Evolutionary conservation across 2,888 invertebrate genomes (phyloP), one percentile per base, ranked within the genome.

Genomic region (Arenicola marina): DNA sequence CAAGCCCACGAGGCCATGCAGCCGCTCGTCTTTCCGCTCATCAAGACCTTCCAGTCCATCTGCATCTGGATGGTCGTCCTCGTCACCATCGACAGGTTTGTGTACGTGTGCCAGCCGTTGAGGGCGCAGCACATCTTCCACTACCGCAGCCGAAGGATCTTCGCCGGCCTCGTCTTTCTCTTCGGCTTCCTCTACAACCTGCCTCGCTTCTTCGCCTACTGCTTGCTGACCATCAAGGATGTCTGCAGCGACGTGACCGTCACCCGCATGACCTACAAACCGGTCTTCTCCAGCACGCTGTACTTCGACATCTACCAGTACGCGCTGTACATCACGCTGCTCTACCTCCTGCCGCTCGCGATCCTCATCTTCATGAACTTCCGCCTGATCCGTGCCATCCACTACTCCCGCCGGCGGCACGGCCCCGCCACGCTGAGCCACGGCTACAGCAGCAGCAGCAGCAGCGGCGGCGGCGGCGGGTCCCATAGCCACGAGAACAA

Each of bases 41-140:
- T 67, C 44, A 70, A 66, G 46, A 67, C 66, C 7, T 56, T 63
- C 29, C 71, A 71, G 55, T 61, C 69, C 24, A 58, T 67, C 21
- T 57, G 63, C n/a, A 70, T 70, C 34, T 70, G 68, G 63, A 65
- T 69, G 66, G 64, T 71, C 54, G 64, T 67, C 3, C 46, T 67
- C 32, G 69, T 71, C 2, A 71, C 71, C 28, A 51, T 67, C 21
- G 71, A 71, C 55, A 53, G 71, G 2, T 70, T 57, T 38, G 53
- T 60, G 24, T 69, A 68, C 54, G 69, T 71, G 21, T 67, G 69
- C 53, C 26, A 45, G 29, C 69, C 69, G 2, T 51, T 65, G 26
- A 38, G 46, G 4, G 69, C 71, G 1, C 67, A 61, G 0, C 18
- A 51, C 3, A 31, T 65, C 2, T 66, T 71, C 62, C 67, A 56